Evolutionary conservation across 2,888 invertebrate genomes (phyloP), one percentile per base, ranked within the genome.

Genomic region (Notodonta dromedarius): DNA sequence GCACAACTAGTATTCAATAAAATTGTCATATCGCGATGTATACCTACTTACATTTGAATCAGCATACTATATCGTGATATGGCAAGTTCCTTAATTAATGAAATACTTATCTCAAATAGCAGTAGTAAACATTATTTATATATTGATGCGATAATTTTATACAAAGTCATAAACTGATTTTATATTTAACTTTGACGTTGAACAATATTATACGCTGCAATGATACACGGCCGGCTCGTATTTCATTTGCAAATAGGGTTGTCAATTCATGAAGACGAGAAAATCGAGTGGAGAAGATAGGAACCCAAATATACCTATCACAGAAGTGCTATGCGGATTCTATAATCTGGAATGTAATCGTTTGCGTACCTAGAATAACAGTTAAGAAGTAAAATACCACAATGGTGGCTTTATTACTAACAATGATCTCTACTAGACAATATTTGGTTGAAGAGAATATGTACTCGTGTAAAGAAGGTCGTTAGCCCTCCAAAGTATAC

Each of bases 141-240:
- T 50, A 16, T 50, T 11, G 16, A 50, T 16, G 8, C 13, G 52
- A 52, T 52, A 70, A 61, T 58, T 65, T 12, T 35, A 52, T 52
- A 32, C 52, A 52, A 24, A 52, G 52, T 11, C n/a, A 14, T 54
- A 54, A 54, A 54, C 54, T 14, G 35, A 54, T 54, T 35, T 54
- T 54, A 54, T 54, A 39, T 39, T 39, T 54, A 54, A 39, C 54
- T n/a, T 54, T 54, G 54, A 54, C 35, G 39, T 54, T n/a, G 39
- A 54, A 54, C 54, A 35, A 54, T 39, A 24, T 24, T 24, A 54
- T 54, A 39, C n/a, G 11, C 39, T 39, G 32, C 52, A 39, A n/a
- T 54, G 39, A n/a, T 39, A 54, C 54, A 14, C 12, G 54, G 8
- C 12, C 39, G 24, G 54, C 4, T 35, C 39, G 32, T 39, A 54